Evolutionary conservation across 2,797 vertebrate genomes (phyloP), one percentile per base, ranked within the genome.

Genomic region (Clamator glandarius): DNA sequence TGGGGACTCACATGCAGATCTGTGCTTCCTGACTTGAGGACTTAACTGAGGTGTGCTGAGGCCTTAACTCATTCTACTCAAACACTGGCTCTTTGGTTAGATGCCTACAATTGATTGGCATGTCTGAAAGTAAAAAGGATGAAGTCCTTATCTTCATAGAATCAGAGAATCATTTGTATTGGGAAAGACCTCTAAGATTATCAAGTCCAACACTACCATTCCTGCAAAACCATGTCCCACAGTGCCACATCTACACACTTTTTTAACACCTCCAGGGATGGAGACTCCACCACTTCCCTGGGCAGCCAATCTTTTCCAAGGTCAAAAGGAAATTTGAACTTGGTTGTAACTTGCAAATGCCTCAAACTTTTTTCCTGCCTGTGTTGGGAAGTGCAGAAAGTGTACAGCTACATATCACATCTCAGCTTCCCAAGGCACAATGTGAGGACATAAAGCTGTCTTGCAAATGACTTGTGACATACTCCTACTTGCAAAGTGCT

Each of bases 31-130:
- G 66, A 17, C 39, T 44, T 3, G 1, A 16, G 5, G 0, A 11
- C 12, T n/a, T 52, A 19, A 4, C 33, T 3, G 25, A 39, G 29
- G 26, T 5, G 3, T 0, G 1, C 67, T 46, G 21, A 4, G 51
- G 90, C 19, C 50, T 48, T 44, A 64, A 1, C 35, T 48, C 18
- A 17, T 44, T 41, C 70, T 77, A 8, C 81, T 29, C 0, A 0
- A 41, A 2, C 31, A 16, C 20, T 20, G 16, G 6, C 6, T 52
- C 48, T 68, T 39, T 50, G 31, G 42, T 44, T 39, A 66, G 35
- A 25, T 46, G 54, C 28, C 63, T 12, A 5, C 29, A 29, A 2
- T 5, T 28, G 26, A 18, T 24, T 77, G 58, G 16, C 48, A 36
- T 4, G 1, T 17, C 66, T 52, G 59, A 46, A 87, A 46, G 29